Conservation (phyloP, 2,113 vertebrate genomes). For the Ammodytes dubius region DNA sequence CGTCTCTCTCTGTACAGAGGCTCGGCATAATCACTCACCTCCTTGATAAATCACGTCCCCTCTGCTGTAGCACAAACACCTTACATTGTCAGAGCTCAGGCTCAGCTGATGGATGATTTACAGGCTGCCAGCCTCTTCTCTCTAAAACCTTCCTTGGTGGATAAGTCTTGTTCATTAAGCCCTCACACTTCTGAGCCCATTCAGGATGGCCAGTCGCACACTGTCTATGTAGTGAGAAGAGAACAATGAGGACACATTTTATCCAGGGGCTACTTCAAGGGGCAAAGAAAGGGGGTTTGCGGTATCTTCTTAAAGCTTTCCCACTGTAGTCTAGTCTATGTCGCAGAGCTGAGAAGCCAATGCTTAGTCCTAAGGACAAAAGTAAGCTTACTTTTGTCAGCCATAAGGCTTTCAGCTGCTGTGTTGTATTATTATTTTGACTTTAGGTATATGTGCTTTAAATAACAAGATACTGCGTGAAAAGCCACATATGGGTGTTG, state of each 20-base stretch:
- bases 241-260: conserved; percentile 31
- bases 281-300: conserved; percentile 20
- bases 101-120: conserved; percentile 74
- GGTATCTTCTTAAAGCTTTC: conserved; percentile 23
- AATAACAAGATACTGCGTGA: neutral
- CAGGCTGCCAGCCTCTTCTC: conserved; percentile 54
- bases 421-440: conserved; percentile 7
- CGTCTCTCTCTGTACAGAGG: conserved; percentile 48
- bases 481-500: conserved; percentile 20
- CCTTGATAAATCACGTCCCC: conserved; percentile 76
- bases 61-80: conserved; percentile 73
- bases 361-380: neutral
- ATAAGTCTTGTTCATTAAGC: conserved; percentile 72
- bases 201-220: conserved; percentile 23
- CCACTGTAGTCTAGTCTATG: conserved; percentile 3
- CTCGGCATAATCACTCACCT: conserved; percentile 75
- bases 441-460: neutral
- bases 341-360: conserved; percentile 5
- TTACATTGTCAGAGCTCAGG: conserved; percentile 71
- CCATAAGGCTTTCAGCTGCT: conserved; percentile 2
- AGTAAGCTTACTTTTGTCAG: neutral
- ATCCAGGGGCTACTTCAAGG: conserved; percentile 14
- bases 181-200: conserved; percentile 41
- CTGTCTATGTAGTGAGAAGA: conserved; percentile 25
- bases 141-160: conserved; percentile 58